Evolutionary conservation across 1,140 invertebrate genomes (phyloP), one percentile per base, ranked within the genome.

Genomic region (Drosophila micromelanica): DNA sequence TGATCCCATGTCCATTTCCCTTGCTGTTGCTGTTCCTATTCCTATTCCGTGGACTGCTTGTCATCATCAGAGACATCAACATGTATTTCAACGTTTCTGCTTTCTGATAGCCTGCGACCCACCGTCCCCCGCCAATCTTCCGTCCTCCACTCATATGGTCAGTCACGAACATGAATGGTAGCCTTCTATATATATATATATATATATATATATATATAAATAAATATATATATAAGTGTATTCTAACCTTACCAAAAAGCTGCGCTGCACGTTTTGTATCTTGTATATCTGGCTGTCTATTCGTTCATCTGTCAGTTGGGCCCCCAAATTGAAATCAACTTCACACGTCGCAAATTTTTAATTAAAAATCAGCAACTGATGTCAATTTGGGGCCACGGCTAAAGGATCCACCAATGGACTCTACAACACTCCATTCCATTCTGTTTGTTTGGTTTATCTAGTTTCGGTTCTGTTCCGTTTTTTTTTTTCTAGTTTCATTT

Each of bases 331-430:
- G 84, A 89, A 89, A 84, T 89, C 84, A 80, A 90, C 85, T 89
- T 90, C 84, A 89, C 84, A 89, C 84, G 84, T 89, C 84, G 84
- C 84, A 89, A 80, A 89, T 89, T 89, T 89, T 89, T 89, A 89
- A 89, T 89, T 89, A 89, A 89, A 89, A 89, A 90, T 84, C 79
- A 89, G 84, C 85, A 89, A 84, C 79, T 77, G 84, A 89, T 87
- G 84, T 87, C 82, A 79, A 87, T 87, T 78, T 89, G 78, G 38
- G 42, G 60, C 51, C 46, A 65, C 42, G 30, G 45, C 27, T 12
- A 60, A 67, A 51, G 38, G 43, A 73, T 6, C 27, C 15, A 20
- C n/a, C 32, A 55, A 12, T 12, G 61, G 42, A 43, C 32, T 20
- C 12, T 11, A 45, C 30, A 17, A 13, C 43, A n/a, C 9, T 11